Base-by-base conservation (phyloP, 2,113 vertebrate genomes). In the Chascanopsetta lugubris region DNA sequence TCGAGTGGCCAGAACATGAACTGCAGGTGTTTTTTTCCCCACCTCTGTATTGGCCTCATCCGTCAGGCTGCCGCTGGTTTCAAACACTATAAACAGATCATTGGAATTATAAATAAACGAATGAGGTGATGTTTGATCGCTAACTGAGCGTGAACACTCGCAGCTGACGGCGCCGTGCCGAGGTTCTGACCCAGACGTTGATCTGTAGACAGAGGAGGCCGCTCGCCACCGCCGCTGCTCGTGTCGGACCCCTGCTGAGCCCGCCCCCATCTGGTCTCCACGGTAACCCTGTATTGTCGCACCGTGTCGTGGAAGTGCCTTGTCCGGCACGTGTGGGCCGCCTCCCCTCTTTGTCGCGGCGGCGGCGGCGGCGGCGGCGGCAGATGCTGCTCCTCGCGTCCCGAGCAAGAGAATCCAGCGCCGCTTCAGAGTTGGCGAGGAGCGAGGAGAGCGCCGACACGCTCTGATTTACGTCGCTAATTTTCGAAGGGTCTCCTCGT, bases 281-380 rank as follows among this genome's bases (percentile, higher is more conserved):
- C 2, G 53, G 84, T 7, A 74, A 82, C 79, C 1, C 21, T 64
- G 34, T 58, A 54, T 79, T 79, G 78, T 86, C 56, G 61, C 84
- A 69, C 65, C 13, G 40, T 87, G 87, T 89, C 88, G 80, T 88
- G 87, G 82, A 72, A 82, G 53, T 65, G 38, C 38, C n/a, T 42
- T 2, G 38, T 42, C 38, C 12, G 49, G 59, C n/a, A n/a, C n/a
- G 69, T 8, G 64, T 26, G 22, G 47, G 7, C 42, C 25, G 27
- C 40, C 50, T n/a, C 29, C 6, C 30, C 60, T 67, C 61, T 18
- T 29, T 5, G 57, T 85, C 57, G 34, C n/a, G 43, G 54, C 63
- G 56, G 65, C 72, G 59, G 81, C 53, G 15, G 60, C 73, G 64
- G 78, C 62, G 34, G 50, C n/a, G 75, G 46, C 50, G 62, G 59